Evolutionary conservation across 2,888 invertebrate species (phyloP).

Genomic region (Cynaeus angustus): DNA sequence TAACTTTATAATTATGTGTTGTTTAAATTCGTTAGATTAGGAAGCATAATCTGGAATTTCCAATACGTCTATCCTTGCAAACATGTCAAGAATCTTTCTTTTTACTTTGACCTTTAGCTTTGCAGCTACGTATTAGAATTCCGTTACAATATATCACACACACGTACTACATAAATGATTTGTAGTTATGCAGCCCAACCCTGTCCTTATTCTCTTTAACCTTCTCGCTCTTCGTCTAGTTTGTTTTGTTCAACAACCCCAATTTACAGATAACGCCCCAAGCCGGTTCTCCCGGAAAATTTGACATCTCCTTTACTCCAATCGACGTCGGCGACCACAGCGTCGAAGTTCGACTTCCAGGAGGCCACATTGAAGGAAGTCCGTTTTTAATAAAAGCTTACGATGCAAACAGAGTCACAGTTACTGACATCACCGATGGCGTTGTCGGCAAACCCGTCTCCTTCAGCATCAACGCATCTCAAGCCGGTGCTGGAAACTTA

Average conservation of each 20-base stretch:
- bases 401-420: slow-evolving; percentile 94
- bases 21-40: too few relatives aligned
- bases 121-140: too few relatives aligned
- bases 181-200: too few relatives aligned
- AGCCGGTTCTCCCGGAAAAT: slow-evolving; percentile 71
- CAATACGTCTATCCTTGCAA: too few relatives aligned
- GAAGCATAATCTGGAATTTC: too few relatives aligned
- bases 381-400: slow-evolving; percentile 97
- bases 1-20: too few relatives aligned
- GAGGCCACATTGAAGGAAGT: slow-evolving; percentile 93
- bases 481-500: slow-evolving; percentile 93
- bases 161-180: too few relatives aligned
- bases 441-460: slow-evolving; percentile 94
- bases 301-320: slow-evolving; percentile 80
- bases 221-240: too few relatives aligned
- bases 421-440: slow-evolving; percentile 93
- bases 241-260: background rate
- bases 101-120: too few relatives aligned
- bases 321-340: slow-evolving; percentile 95
- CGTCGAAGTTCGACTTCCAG: slow-evolving; percentile 83
- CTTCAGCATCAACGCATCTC: slow-evolving; percentile 91
- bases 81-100: too few relatives aligned
- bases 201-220: too few relatives aligned
- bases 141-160: too few relatives aligned
- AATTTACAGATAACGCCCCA: slow-evolving; percentile 66